Conservation (phyloP, 2,888 invertebrate species). For the Trichogramma evanescens region DNA sequence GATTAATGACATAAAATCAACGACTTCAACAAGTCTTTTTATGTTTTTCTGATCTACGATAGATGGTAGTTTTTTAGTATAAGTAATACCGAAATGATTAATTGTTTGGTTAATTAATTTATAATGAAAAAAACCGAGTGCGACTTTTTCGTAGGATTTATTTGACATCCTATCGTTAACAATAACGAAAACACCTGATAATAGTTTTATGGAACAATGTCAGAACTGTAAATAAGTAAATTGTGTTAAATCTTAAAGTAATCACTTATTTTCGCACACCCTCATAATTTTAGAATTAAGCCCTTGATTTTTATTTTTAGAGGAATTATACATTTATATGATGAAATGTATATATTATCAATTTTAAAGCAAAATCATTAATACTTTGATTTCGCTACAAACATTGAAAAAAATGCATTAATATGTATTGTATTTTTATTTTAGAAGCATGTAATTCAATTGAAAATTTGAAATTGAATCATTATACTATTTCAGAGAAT, state of each 20-base stretch:
- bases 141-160: conserved; percentile 17
- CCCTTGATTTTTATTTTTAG: too few species aligned
- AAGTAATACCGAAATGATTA: conserved; percentile 12
- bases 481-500: not conserved
- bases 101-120: conserved; percentile 19
- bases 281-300: conserved; percentile 9
- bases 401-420: conserved; percentile 1
- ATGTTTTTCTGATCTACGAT: conserved; percentile 21
- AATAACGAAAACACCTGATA: conserved; percentile 12
- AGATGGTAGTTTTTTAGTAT: conserved; percentile 19
- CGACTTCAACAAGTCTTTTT: conserved; percentile 22
- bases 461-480: not conserved
- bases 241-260: conserved; percentile 17
- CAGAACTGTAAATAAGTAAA: conserved; percentile 24
- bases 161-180: conserved; percentile 18
- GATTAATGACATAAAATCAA: conserved; percentile 22
- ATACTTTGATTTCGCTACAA: not conserved
- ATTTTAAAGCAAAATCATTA: not conserved
- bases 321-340: not conserved
- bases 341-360: not conserved
- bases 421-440: conserved; percentile 4
- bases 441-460: conserved; percentile 3
- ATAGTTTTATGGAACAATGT: conserved; percentile 14
- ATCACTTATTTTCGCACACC: conserved; percentile 20
- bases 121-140: conserved; percentile 18